Conservation (phyloP, 2,113 vertebrate genomes). For the Perognathus longimembris region DNA sequence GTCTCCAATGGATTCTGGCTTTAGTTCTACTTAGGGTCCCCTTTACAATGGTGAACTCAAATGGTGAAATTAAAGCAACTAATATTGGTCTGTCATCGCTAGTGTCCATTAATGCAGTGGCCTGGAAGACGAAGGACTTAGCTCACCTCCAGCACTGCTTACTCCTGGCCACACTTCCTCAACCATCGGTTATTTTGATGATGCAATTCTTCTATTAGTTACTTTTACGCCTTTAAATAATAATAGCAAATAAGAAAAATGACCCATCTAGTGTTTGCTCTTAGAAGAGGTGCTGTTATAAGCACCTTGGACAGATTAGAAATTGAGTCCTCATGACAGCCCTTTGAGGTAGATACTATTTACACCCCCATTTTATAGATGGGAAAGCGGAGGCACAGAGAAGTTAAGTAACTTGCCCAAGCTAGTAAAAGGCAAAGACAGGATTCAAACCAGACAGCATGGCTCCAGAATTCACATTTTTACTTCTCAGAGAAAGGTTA, state of each 20-base stretch:
- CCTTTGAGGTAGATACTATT: background rate
- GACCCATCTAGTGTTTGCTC: background rate
- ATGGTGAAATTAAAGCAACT: fast-evolving
- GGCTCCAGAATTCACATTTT: conserved; percentile 30
- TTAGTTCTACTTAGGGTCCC: background rate
- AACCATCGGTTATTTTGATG: background rate
- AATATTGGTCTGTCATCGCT: background rate
- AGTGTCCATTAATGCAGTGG: background rate
- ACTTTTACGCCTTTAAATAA: background rate
- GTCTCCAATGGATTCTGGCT: background rate
- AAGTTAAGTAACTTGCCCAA: conserved; percentile 36
- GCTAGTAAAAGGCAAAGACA: conserved; percentile 52
- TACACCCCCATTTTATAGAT: conserved; percentile 49
- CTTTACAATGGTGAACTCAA: too few relatives aligned
- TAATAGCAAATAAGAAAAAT: background rate
- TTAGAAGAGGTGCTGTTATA: background rate
- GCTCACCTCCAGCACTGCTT: background rate
- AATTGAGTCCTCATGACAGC: background rate
- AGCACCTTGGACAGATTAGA: background rate
- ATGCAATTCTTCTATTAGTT: background rate
- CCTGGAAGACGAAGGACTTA: background rate
- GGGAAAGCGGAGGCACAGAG: conserved; percentile 6
- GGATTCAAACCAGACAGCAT: conserved; percentile 31
- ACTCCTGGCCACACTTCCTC: background rate
- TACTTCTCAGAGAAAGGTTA: background rate